Percentiles rank a stretch among this genome's conserved stretches.
Conservation (phyloP, 2,113 vertebrate genomes). For the Gymnogyps californianus region DNA sequence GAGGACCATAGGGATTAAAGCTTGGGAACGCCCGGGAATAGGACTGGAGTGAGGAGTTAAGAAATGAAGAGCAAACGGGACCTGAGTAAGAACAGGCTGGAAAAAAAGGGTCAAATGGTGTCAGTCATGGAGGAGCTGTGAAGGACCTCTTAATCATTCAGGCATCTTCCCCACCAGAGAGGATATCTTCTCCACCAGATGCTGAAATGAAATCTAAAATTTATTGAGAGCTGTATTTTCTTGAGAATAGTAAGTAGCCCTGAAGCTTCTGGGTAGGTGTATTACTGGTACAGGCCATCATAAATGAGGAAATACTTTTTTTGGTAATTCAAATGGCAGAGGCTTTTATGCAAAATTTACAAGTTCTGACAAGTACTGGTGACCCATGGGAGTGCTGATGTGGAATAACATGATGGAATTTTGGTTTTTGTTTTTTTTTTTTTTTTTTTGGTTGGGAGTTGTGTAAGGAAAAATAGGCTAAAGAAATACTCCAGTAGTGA, state of each 20-base stretch:
- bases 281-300: accelerated
- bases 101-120: neutral
- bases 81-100: neutral
- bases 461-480: neutral
- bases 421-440: neutral
- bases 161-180: neutral
- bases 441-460: neutral
- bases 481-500: neutral
- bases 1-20: neutral
- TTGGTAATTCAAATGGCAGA: neutral
- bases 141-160: neutral
- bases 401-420: neutral
- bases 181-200: neutral
- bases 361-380: neutral
- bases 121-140: neutral
- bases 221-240: neutral
- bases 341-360: neutral
- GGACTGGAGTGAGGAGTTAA: neutral
- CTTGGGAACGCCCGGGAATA: neutral
- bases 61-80: neutral
- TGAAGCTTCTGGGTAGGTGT: neutral
- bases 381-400: neutral
- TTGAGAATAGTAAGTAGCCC: neutral
- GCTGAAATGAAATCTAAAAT: neutral
- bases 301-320: neutral